phyloP scores from a whole-genome alignment of 2,797 vertebrate species.

The Acomys russatus region DNA sequence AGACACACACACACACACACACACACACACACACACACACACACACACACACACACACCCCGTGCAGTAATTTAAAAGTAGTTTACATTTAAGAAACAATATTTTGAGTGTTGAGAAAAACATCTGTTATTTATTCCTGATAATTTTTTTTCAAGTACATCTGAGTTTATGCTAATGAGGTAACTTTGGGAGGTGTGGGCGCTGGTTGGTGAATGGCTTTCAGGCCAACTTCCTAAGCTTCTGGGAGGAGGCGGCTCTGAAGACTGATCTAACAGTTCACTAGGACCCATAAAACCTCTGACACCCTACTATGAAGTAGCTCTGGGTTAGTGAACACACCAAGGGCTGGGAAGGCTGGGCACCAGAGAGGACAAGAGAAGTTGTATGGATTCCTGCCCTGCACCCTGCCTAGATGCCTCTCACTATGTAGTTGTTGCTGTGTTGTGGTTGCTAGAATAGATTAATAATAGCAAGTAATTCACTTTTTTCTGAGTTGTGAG shows the following conservation, averaged over 20 bases:
- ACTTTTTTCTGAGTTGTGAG: background rate
- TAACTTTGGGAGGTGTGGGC: background rate
- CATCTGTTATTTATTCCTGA: background rate
- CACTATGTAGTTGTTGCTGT: background rate
- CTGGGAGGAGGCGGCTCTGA: background rate
- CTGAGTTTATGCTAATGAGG: background rate
- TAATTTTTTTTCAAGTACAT: background rate
- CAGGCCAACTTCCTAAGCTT: background rate
- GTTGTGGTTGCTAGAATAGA: background rate
- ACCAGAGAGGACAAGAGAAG: background rate
- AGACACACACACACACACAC: background rate
- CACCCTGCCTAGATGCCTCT: background rate
- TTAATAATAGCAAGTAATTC: background rate
- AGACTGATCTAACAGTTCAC: background rate
- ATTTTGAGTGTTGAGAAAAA: background rate
- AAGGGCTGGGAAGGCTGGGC: accelerated
- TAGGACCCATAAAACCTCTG: background rate
- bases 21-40: background rate
- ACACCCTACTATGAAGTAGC: background rate
- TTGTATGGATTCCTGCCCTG: background rate
- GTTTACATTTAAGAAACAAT: background rate
- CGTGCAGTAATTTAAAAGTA: background rate
- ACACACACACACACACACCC: background rate
- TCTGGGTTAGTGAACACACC: background rate
- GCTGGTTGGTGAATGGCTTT: background rate